Evolutionary conservation across 1,140 invertebrate genomes (phyloP), one percentile per base, ranked within the genome.

Genomic region (Monochamus saltuarius): DNA sequence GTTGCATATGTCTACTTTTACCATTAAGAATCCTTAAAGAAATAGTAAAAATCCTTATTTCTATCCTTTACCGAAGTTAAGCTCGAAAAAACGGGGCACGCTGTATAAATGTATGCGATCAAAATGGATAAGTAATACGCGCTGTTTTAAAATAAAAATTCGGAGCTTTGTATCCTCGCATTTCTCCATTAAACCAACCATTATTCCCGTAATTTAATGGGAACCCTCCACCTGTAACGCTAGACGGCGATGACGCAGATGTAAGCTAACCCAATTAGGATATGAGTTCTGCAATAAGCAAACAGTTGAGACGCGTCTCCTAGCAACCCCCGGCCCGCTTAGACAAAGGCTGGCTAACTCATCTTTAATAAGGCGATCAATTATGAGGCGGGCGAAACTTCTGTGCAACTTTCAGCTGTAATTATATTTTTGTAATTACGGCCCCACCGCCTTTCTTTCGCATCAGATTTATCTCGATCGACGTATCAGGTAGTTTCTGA

Each of bases 351-450:
- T 62, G 58, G 67, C 72, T 76, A 76, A 76, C 72, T 76, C 69
- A 76, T 76, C 72, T 75, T 76, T 76, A 76, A 76, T 76, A 76
- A 76, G 74, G 66, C 72, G 70, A 76, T 76, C 74, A 76, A 76
- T 76, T 76, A 76, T 76, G 71, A 70, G 69, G 62, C 70, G 64
- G 53, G 62, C 59, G 70, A 69, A 74, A 73, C 70, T 74, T 70
- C 66, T 73, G 72, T 72, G 69, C 68, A 74, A 75, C 72, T 75
- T 73, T 70, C 65, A 62, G 63, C 62, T 70, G 71, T 75, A 72
- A 75, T 75, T 74, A 75, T 72, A 74, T 71, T 71, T 67, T 71
- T 66, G 67, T 75, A 75, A 75, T 75, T 75, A 69, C 64, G 64
- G 62, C 62, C 57, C 57, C 60, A 56, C 29, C 29, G 22, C 56